These are phyloP conservation scores for Cantharis rufa DNA, from an alignment of 2,888 invertebrate genomes.

Conservation along the genomic window DNA sequence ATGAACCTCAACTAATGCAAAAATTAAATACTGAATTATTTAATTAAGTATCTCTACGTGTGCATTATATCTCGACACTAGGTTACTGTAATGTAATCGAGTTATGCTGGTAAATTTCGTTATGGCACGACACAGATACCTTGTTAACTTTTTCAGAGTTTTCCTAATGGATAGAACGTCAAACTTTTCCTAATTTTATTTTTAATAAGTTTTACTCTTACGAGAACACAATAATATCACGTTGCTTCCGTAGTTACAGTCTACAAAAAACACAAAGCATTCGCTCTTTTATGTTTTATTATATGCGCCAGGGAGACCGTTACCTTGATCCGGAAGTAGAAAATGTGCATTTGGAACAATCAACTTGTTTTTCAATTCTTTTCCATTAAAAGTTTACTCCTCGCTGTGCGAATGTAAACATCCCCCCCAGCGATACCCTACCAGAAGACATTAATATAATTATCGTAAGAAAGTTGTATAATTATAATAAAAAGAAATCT, in stretches of 20 bases:
- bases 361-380: too few species aligned
- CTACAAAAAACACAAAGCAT: background rate
- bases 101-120: constrained; percentile 15
- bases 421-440: too few species aligned
- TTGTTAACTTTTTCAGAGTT: constrained; percentile 21
- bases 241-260: background rate
- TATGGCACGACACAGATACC: constrained; percentile 18
- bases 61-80: constrained; percentile 14
- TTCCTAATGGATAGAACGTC: constrained; percentile 14
- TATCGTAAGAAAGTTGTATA: too few species aligned
- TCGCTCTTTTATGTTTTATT: too few species aligned
- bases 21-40: constrained; percentile 20
- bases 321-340: too few species aligned
- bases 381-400: too few species aligned
- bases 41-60: constrained; percentile 16
- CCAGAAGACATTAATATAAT: too few species aligned
- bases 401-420: too few species aligned
- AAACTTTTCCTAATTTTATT: constrained; percentile 4
- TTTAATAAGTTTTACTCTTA: background rate
- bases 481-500: too few species aligned
- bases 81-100: constrained; percentile 10
- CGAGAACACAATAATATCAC: background rate
- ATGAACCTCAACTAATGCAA: constrained; percentile 9
- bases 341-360: too few species aligned
- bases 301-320: too few species aligned